Evolutionary conservation across 2,797 vertebrate genomes (phyloP), one percentile per base, ranked within the genome.

Genomic region (Antrozous pallidus): DNA sequence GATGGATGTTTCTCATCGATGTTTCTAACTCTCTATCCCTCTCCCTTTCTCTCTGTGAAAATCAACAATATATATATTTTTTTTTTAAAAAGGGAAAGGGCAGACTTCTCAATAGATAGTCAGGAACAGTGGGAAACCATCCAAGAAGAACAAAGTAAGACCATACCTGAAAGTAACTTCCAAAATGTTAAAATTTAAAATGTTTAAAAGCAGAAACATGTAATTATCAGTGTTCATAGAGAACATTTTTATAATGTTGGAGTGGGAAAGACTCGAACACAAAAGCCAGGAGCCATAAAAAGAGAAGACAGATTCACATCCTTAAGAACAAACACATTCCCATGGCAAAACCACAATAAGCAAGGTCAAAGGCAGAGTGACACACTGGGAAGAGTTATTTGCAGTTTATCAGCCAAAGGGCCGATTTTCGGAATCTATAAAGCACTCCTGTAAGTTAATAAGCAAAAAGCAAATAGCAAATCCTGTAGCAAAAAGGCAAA

Each of bases 401-500:
- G 61, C 22, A 51, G 8, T 24, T 88, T 71, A 65, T 74, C 18
- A 63, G 69, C 49, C 77, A 69, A 82, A 80, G 73, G 67, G 40
- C 88, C 40, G 51, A 63, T 63, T 78, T 84, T n/a, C 24, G 1
- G 38, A 74, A 81, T 38, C 80, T 38, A 56, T 28, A 73, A 81
- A 93, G 88, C 74, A 24, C 31, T 89, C 40, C 63, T 42, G 10
- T 45, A 87, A 91, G 87, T 54, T n/a, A 80, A 84, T 20, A 94
- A 81, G 61, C 61, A 56, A 79, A 86, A 86, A 74, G 84, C 47
- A 79, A 88, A 94, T 22, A 74, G 84, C 47, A 79, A 88, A 94
- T 22, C 13, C 45, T 63, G 31, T 7, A 24, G 51, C 80, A 45
- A 85, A 95, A 93, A 63, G 47, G 49, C 86, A 90, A 82, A 83